These are phyloP conservation scores for Capreolus pygargus DNA, from an alignment of 2,113 vertebrate genomes.

Conservation along the genomic window DNA sequence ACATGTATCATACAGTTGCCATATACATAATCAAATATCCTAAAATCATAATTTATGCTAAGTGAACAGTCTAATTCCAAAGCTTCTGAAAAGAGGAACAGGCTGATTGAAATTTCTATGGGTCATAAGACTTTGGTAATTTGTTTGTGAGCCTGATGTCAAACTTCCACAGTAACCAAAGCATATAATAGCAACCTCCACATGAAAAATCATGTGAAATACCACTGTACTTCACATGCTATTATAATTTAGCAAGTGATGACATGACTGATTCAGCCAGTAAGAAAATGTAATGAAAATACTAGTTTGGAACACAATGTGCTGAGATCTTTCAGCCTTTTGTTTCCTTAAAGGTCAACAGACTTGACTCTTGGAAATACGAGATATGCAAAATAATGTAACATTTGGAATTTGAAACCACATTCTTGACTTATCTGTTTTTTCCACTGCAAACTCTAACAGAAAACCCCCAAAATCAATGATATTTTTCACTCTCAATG, in stretches of 20 bases:
- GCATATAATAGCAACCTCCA: not conserved
- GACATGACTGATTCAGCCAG: not conserved
- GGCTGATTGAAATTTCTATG: not conserved
- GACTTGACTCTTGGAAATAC: slow-evolving; percentile 9
- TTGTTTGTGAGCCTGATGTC: not conserved
- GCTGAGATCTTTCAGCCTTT: not conserved
- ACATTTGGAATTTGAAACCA: not conserved
- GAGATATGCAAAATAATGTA: not conserved
- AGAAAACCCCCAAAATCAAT: not conserved
- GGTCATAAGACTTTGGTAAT: not conserved
- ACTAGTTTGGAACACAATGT: not conserved
- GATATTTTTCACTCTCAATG: not conserved
- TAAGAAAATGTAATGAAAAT: slow-evolving; percentile 46
- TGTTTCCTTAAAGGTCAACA: not conserved
- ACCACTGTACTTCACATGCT: not conserved
- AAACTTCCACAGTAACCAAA: not conserved
- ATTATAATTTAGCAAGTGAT: slow-evolving; percentile 9
- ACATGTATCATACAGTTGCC: not conserved
- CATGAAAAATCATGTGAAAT: not conserved
- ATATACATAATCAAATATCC: not conserved
- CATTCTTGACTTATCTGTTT: not conserved
- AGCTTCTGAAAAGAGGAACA: not conserved
- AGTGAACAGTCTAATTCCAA: not conserved
- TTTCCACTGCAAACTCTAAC: not conserved
- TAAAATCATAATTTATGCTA: not conserved